Percentiles rank a stretch among this genome's conserved stretches.
These are phyloP conservation scores for Siniperca scherzeri DNA, from an alignment of 2,797 vertebrate genomes.

Conservation along the genomic window DNA sequence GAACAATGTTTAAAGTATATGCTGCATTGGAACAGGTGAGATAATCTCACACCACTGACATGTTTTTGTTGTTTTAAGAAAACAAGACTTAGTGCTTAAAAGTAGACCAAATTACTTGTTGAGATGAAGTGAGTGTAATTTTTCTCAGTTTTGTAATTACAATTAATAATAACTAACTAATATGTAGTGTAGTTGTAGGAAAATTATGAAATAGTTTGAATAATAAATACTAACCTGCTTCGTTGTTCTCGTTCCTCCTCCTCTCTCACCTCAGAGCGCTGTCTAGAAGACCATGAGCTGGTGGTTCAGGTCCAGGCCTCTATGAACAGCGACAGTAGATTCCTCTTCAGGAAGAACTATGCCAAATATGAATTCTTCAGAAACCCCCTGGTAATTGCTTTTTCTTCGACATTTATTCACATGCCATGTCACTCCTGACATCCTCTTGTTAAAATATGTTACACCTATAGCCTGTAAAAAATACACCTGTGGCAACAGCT, in stretches of 20 bases:
- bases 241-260: neutral
- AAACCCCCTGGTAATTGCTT: conserved; percentile 90
- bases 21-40: neutral
- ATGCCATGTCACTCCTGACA: neutral
- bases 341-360: conserved; percentile 99
- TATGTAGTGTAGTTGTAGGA: neutral
- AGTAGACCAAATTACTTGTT: neutral
- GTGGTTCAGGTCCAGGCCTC: conserved; percentile 94
- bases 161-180: neutral
- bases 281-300: conserved; percentile 96
- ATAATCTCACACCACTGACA: neutral
- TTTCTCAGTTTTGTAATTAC: neutral
- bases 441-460: conserved; percentile 35
- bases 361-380: conserved; percentile 99
- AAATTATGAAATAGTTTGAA: neutral
- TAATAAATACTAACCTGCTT: neutral
- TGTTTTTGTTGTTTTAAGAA: neutral
- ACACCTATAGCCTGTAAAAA: neutral
- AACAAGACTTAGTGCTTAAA: neutral
- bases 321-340: conserved; percentile 94
- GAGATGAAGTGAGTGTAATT: no score
- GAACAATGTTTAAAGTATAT: neutral
- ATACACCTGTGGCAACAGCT: neutral
- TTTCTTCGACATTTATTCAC: conserved; percentile 19
- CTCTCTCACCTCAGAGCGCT: conserved; percentile 87